Percentiles rank a stretch among this genome's conserved stretches.
phyloP scores from a whole-genome alignment of 2,113 vertebrate genomes.

The Pimephales promelas region DNA sequence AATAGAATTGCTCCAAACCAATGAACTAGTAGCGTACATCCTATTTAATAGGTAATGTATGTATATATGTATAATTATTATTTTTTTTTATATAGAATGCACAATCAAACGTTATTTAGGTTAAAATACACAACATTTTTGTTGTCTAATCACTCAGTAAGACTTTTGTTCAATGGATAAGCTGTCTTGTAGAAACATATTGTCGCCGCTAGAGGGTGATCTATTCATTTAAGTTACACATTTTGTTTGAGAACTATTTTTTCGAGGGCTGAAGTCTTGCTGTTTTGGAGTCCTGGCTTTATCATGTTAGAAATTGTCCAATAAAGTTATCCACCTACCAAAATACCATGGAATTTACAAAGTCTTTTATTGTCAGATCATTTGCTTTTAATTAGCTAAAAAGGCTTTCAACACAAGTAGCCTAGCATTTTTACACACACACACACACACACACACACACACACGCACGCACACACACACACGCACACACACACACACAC shows the following conservation, averaged over 20 bases:
- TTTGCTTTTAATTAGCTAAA: neutral
- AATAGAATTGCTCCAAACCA: neutral
- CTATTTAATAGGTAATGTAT: neutral
- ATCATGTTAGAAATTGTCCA: neutral
- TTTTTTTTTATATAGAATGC: neutral
- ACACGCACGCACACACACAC: too few species aligned
- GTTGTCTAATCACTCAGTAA: neutral
- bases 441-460: too few species aligned
- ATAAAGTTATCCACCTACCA: neutral
- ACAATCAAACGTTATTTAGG: neutral
- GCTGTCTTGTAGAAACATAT: neutral
- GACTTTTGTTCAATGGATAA: neutral
- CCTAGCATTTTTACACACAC: too few species aligned
- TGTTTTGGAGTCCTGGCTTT: neutral
- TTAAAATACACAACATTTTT: neutral
- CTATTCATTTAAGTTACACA: neutral
- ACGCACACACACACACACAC: too few species aligned
- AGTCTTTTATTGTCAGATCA: neutral
- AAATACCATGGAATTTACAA: neutral
- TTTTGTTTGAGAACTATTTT: neutral
- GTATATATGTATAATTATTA: too few species aligned
- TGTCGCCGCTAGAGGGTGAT: slow-evolving; percentile 2
- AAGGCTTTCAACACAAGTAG: too few species aligned
- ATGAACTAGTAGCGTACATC: neutral
- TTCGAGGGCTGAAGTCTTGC: neutral